Conservation (phyloP, 2,113 vertebrate genomes). For the Candoia aspera region DNA sequence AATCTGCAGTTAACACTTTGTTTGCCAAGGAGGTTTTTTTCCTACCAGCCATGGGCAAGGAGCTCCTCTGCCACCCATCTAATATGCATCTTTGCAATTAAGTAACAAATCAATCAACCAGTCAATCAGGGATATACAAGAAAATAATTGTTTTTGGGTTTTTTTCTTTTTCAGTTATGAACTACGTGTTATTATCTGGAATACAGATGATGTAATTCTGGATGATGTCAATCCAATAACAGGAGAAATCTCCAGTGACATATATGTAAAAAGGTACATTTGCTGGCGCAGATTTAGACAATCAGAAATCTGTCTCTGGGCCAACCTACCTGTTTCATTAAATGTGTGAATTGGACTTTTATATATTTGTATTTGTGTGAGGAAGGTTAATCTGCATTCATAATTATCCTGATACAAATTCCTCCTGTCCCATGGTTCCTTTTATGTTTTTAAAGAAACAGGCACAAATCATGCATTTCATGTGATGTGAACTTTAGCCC, state of each 20-base stretch:
- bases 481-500: background rate
- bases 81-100: background rate
- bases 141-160: background rate
- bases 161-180: slow-evolving; percentile 78
- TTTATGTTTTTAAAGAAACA: background rate
- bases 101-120: background rate
- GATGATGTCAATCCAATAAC: slow-evolving; percentile 93
- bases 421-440: background rate
- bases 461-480: background rate
- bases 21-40: background rate
- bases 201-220: slow-evolving; percentile 88
- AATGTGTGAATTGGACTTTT: background rate
- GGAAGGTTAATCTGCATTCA: background rate
- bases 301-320: background rate
- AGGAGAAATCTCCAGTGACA: slow-evolving; percentile 88
- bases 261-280: slow-evolving; percentile 90
- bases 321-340: background rate
- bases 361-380: background rate
- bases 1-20: background rate
- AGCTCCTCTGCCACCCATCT: background rate
- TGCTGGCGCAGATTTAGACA: background rate
- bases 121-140: slow-evolving; percentile 1
- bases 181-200: slow-evolving; percentile 93
- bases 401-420: background rate
- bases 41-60: background rate